Evolutionary conservation across 2,888 invertebrate genomes (phyloP).

Genomic region (Theristus sp.): DNA sequence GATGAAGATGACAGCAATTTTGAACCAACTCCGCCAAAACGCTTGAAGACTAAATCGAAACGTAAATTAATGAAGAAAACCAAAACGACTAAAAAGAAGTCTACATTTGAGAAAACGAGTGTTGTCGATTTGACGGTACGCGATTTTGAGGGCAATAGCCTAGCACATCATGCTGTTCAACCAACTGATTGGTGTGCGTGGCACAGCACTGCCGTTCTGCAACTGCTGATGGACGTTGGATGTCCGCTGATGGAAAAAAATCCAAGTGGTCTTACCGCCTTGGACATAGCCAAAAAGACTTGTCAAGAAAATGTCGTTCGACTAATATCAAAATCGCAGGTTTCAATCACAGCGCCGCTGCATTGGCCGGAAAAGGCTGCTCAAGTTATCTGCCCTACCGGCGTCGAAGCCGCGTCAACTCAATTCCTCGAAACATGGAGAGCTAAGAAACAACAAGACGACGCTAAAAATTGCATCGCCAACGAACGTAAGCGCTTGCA

Average conservation of each 20-base stretch:
- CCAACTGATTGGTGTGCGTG: constrained; percentile 30
- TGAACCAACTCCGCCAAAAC: background rate
- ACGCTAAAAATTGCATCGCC: background rate
- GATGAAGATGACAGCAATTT: no score
- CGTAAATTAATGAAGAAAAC: constrained; percentile 7
- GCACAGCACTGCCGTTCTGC: constrained; percentile 29
- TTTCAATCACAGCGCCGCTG: no score
- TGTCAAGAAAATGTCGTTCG: no score
- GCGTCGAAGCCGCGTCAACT: no score
- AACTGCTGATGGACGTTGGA: constrained; percentile 16
- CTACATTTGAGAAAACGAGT: constrained; percentile 17
- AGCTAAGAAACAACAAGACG: no score
- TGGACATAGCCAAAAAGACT: no score
- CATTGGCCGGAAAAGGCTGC: background rate
- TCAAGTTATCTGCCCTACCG: no score
- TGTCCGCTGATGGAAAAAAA: no score
- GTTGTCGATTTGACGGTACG: constrained; percentile 20
- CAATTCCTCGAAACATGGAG: no score
- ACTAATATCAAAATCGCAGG: no score
- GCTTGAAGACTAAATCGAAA: no score
- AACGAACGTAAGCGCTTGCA: background rate
- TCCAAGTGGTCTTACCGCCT: no score
- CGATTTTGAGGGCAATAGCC: constrained; percentile 30
- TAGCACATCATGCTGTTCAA: constrained; percentile 30
- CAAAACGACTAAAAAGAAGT: constrained; percentile 2